Conservation (phyloP, 2,888 invertebrate species). For the Amphipyra berbera region DNA sequence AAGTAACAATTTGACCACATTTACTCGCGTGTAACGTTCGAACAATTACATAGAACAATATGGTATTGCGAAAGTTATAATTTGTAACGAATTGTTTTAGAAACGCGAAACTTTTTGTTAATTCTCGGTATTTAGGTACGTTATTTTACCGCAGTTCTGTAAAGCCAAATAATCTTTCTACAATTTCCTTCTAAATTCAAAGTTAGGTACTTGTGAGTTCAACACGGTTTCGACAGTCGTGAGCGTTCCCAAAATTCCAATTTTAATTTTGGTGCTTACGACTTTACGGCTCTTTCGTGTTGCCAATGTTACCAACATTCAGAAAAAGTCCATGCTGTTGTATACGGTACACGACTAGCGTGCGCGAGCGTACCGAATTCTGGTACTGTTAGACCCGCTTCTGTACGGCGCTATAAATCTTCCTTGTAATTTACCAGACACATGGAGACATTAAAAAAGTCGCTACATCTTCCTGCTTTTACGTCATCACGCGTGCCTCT, state of each 20-base stretch:
- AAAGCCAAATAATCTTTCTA: constrained; percentile 8
- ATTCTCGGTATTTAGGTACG: constrained; percentile 3
- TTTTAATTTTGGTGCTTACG: too few relatives aligned
- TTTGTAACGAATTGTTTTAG: constrained; percentile 52
- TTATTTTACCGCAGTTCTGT: constrained; percentile 17
- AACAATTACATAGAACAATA: constrained; percentile 52
- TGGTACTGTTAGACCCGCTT: constrained; percentile 50
- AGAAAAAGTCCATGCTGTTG: constrained; percentile 30
- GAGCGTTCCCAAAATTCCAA: constrained; percentile 6
- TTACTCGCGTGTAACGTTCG: constrained; percentile 51
- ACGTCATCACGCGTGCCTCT: constrained; percentile 23
- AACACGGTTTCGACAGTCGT: constrained; percentile 20
- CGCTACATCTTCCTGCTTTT: constrained; percentile 17
- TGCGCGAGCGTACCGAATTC: constrained; percentile 47
- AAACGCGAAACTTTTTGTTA: constrained; percentile 41
- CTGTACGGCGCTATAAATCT: constrained; percentile 31
- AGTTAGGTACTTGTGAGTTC: background rate
- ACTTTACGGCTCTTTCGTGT: too few relatives aligned
- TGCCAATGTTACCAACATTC: constrained; percentile 3
- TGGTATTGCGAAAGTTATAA: constrained; percentile 46
- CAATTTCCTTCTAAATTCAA: constrained; percentile 6
- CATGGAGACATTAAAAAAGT: constrained; percentile 23
- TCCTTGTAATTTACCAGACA: constrained; percentile 32
- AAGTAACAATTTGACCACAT: constrained; percentile 38
- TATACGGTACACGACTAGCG: constrained; percentile 28